Percentiles rank a stretch among this genome's conserved stretches.
These are phyloP conservation scores for Ispidina lecontei DNA, from an alignment of 2,797 vertebrate species.

Conservation along the genomic window DNA sequence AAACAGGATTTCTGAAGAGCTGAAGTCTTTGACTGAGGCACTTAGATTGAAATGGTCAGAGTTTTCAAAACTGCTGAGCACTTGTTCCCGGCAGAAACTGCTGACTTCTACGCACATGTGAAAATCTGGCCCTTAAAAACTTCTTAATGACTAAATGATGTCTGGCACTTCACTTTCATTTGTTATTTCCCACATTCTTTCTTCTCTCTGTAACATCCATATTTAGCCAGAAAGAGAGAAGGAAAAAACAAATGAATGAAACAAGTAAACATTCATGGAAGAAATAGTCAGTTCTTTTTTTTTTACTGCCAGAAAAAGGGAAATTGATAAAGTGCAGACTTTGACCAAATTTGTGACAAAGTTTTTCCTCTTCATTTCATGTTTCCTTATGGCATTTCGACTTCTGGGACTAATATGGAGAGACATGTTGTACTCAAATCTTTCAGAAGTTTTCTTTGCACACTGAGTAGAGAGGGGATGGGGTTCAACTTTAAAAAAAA, in stretches of 20 bases:
- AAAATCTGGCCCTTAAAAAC: constrained; percentile 29
- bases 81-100: constrained; percentile 7
- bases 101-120: not conserved
- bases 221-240: not conserved
- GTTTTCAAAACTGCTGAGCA: constrained; percentile 15
- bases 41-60: constrained; percentile 8
- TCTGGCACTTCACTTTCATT: constrained; percentile 2
- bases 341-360: constrained; percentile 21
- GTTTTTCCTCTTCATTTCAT: constrained; percentile 13
- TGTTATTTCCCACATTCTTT: constrained; percentile 1
- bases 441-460: not conserved
- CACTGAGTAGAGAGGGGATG: not conserved
- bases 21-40: not conserved
- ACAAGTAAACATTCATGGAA: not conserved
- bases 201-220: not conserved
- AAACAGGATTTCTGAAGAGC: constrained; percentile 1
- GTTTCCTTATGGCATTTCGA: constrained; percentile 33
- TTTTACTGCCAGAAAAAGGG: constrained; percentile 37
- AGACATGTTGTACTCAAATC: not conserved
- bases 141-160: constrained; percentile 8
- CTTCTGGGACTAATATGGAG: not conserved
- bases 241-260: not conserved
- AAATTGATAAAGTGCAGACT: constrained; percentile 11
- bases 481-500: too few species aligned
- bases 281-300: not conserved